These are phyloP conservation scores for Cephus spinipes DNA, from an alignment of 2,888 invertebrate species.

Conservation along the genomic window DNA sequence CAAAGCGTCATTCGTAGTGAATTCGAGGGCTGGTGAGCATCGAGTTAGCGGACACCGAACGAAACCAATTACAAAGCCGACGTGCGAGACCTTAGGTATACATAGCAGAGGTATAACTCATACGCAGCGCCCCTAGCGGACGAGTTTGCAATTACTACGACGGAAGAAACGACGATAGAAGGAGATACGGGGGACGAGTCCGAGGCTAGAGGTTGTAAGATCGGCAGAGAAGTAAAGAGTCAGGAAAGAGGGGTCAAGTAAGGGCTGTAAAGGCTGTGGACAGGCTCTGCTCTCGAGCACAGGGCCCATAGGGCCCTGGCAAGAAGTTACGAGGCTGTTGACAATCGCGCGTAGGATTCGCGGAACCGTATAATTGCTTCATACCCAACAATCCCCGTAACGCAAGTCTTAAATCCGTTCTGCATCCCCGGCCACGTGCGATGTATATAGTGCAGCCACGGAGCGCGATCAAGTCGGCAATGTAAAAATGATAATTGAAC, in stretches of 20 bases:
- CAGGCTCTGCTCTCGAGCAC: neutral
- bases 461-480: conserved; percentile 19
- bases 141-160: conserved; percentile 55
- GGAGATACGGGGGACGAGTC: conserved; percentile 11
- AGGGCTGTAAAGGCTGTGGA: conserved; percentile 2
- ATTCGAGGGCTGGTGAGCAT: neutral
- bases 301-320: neutral
- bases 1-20: neutral
- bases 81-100: conserved; percentile 32
- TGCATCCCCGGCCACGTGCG: conserved; percentile 42
- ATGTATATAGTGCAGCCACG: neutral
- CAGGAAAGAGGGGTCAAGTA: neutral
- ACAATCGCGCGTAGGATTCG: conserved; percentile 51
- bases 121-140: conserved; percentile 21
- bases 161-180: conserved; percentile 53
- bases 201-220: neutral
- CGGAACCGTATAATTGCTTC: conserved; percentile 58
- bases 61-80: conserved; percentile 28
- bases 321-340: conserved; percentile 48
- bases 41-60: neutral
- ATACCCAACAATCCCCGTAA: conserved; percentile 37
- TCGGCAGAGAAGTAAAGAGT: neutral
- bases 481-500: conserved; percentile 36
- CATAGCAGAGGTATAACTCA: conserved; percentile 37
- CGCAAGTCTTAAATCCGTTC: conserved; percentile 43